phyloP scores from a whole-genome alignment of 2,797 vertebrate species.

The Sebastes oblongus region DNA sequence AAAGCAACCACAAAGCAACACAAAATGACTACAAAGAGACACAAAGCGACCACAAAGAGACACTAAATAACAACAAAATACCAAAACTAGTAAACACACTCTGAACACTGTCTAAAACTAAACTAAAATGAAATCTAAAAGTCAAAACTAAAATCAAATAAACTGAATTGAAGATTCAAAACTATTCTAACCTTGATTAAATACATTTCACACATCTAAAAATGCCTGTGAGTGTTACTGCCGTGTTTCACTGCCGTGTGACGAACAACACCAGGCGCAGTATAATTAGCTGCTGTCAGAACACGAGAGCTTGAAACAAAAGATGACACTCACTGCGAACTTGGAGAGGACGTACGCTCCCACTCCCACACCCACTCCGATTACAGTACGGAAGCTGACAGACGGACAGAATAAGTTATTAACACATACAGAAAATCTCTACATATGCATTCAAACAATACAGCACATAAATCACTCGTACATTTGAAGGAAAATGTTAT shows the following conservation, averaged over 20 bases:
- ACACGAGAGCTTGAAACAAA: not conserved
- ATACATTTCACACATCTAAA: not conserved
- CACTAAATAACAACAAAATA: no score
- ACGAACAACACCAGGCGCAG: not conserved
- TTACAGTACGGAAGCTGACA: conserved; percentile 88
- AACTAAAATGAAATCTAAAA: no score
- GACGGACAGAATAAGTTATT: not conserved
- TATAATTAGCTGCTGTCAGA: not conserved
- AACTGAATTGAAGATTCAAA: no score
- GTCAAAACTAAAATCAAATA: no score
- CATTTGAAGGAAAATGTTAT: no score
- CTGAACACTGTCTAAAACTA: rapidly evolving
- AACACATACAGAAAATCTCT: not conserved
- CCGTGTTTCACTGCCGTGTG: not conserved
- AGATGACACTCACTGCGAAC: conserved; percentile 85
- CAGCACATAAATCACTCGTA: not conserved
- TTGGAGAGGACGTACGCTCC: conserved; percentile 89
- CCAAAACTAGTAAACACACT: no score
- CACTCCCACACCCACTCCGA: conserved; percentile 91
- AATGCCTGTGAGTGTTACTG: not conserved
- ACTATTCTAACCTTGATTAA: not conserved
- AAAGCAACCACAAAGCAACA: no score
- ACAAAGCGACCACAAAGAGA: no score
- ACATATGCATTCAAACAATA: not conserved
- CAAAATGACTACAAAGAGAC: no score